Evolutionary conservation across 1,140 invertebrate species (phyloP).

Genomic region (Spodoptera frugiperda): DNA sequence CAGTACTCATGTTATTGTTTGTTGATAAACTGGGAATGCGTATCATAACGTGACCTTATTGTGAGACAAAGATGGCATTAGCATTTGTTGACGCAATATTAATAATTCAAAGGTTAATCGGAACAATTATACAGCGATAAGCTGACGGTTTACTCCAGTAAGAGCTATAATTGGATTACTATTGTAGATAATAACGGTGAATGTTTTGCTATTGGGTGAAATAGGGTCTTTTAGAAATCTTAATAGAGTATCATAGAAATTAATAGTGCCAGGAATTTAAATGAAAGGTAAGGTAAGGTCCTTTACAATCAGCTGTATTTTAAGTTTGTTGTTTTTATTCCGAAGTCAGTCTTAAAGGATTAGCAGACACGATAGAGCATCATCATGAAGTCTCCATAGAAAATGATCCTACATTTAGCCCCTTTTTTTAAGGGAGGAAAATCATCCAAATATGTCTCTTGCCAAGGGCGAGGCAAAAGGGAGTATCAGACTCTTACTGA

Average conservation of each 20-base stretch:
- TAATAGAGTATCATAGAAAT: not conserved
- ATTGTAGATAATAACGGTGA: not conserved
- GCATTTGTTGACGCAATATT: conserved; percentile 8
- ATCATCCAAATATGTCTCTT: too few species aligned
- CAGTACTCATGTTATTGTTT: not conserved
- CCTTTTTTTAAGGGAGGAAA: too few species aligned
- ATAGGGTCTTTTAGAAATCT: not conserved
- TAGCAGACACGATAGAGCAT: too few species aligned
- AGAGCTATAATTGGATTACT: conserved; percentile 10
- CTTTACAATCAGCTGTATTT: too few species aligned
- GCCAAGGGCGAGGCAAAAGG: too few species aligned
- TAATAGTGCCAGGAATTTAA: too few species aligned
- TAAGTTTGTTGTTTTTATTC: too few species aligned
- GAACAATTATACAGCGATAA: conserved; percentile 26
- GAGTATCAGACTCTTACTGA: too few species aligned
- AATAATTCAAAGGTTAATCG: conserved; percentile 30
- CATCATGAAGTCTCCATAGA: too few species aligned
- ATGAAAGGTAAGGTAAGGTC: too few species aligned
- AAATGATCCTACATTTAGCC: too few species aligned
- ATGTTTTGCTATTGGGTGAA: not conserved
- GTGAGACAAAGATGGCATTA: conserved; percentile 17
- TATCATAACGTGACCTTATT: not conserved
- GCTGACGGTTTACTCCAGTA: conserved; percentile 3
- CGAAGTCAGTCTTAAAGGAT: too few species aligned
- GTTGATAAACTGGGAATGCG: not conserved